phyloP scores from a whole-genome alignment of 2,113 vertebrate species.

The Crotophaga sulcirostris region DNA sequence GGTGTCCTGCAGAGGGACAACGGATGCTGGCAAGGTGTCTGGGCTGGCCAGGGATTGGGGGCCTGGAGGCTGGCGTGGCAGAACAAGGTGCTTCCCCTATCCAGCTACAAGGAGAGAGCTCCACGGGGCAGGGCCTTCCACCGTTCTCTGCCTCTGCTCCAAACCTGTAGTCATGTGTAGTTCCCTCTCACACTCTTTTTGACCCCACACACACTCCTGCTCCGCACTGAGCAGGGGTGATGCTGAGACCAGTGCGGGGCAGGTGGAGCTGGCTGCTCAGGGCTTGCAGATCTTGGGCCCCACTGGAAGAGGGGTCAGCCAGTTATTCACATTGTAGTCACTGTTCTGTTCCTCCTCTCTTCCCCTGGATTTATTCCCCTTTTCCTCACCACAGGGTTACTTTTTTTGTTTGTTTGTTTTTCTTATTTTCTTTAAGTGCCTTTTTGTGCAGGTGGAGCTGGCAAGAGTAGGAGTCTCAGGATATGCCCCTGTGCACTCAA shows the following conservation, averaged over 20 bases:
- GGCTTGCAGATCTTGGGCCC: background rate
- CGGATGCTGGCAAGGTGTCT: background rate
- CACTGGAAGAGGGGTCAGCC: background rate
- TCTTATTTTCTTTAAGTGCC: conserved; percentile 46
- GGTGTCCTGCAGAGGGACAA: background rate
- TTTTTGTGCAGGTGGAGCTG: conserved; percentile 16
- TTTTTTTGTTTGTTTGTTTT: background rate
- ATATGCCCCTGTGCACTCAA: background rate
- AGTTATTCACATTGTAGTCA: background rate
- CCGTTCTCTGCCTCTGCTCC: background rate
- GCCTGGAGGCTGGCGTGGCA: rapidly evolving
- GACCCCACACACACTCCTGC: background rate
- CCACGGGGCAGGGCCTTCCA: background rate
- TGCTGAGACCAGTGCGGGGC: rapidly evolving
- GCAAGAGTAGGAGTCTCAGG: background rate
- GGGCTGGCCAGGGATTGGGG: background rate
- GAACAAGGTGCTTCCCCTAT: background rate
- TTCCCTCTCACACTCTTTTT: background rate
- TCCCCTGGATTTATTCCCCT: background rate
- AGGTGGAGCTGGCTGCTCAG: background rate
- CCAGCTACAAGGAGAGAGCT: background rate
- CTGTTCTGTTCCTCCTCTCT: background rate
- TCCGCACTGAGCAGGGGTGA: background rate
- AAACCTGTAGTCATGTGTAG: rapidly evolving
- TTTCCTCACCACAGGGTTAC: background rate